Evolutionary conservation across 92 coral and sea anemone genomes (phyloP), one percentile per base, ranked within the genome.

Genomic region (Siderastrea siderea): DNA sequence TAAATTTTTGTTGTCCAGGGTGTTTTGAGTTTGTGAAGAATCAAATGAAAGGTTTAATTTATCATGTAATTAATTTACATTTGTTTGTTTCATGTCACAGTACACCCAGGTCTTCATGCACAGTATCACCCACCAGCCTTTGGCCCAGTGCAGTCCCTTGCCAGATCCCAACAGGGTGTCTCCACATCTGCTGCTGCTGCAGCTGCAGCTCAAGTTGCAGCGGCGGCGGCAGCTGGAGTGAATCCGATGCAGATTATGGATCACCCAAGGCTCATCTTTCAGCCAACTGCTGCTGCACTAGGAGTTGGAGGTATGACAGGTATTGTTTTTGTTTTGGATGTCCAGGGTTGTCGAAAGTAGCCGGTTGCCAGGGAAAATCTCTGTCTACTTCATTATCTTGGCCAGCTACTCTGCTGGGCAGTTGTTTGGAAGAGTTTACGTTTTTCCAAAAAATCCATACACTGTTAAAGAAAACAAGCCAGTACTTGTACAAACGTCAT

Each of bases 241-340:
- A 80, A 80, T 71, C 93, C 80, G 14, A 89, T 94, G 84, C 96
- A 91, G 74, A 82, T 94, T 62, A 74, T 94, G 89, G 95, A 94
- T 8, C 91, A 75, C 7, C 85, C 85, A 15, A 52, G 81, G 19
- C 63, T 87, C 52, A 60, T 91, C 47, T 89, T 92, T 51, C 89
- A 86, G 58, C 84, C 88, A 19, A 68, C 92, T 43, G 88, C 74
- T 1, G 84, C 92, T 45, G 88, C 77, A 9, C 45, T 87, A 10
- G 83, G 92, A 26, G 83, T 82, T 26, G 84, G 89, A 85, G 89
- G 89, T 85, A 77, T 10, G 49, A 38, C 1, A n/a, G 6, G 51
- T 75, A 2, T n/a, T 52, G 6, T 69, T 52, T n/a, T 2, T 16
- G 11, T 26, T 26, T 26, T 11, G 12, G 12, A 55, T 3, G 9